Base-by-base conservation (phyloP, 2,888 invertebrate genomes). In the Athalia cordata region DNA sequence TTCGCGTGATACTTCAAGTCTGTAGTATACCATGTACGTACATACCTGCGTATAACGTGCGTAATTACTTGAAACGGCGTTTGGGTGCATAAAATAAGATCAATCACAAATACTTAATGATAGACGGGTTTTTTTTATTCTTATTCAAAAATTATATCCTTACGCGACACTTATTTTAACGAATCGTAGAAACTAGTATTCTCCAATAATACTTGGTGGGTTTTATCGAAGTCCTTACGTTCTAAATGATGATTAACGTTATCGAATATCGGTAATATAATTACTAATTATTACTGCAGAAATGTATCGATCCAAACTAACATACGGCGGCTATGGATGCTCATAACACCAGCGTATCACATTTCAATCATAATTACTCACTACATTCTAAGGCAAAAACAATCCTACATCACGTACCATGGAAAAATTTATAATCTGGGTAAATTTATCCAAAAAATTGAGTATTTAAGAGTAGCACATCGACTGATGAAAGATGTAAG, bases 301-400 rank as follows among this genome's bases (percentile, higher is more conserved):
- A 9, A 70, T 13, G 57, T 57, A 57, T 5, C n/a, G 45, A 70
- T 15, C 15, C 11, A 43, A 29, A 64, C 6, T 43, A 7, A 3
- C 7, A n/a, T 43, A 15, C 8, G 43, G 11, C 3, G 8, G 3
- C 29, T 66, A 8, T 29, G 29, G 47, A 47, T 15, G 47, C 45
- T 57, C 70, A 45, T 57, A 55, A 59, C 47, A 72, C 13, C 59
- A 13, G 45, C 9, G 13, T 72, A 72, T 72, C 72, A 72, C 72
- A 47, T 72, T 72, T 72, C 52, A 59, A 45, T 72, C 15, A 43
- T 72, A 59, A 5, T 72, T 59, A 72, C 9, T 47, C 13, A 72
- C 29, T 29, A 29, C 29, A 72, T 47, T 47, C 13, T 59, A 59
- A 13, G 13, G 13, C 5, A 8, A 59, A 57, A 70, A 6, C 9